Base-by-base conservation (phyloP, 2,113 vertebrate genomes). In the Pyrgilauda ruficollis region DNA sequence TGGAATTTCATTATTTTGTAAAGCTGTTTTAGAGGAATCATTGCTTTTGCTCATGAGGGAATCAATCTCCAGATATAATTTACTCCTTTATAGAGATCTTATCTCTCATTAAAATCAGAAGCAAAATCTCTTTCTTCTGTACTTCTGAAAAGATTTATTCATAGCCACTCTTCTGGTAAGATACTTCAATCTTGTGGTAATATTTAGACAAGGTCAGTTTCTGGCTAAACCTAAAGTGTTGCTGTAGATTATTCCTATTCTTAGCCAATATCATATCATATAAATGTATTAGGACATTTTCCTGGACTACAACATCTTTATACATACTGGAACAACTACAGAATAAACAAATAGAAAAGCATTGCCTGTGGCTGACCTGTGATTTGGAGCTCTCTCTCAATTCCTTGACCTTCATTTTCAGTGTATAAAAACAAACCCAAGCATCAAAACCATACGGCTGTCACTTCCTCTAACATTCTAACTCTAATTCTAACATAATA, bases 331-430 rank as follows among this genome's bases (percentile, higher is more conserved):
- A 97, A 87, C 44, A 72, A 66, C 84, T 81, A 77, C 59, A 95
- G 91, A 95, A 83, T 66, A 95, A 97, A 97, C 63, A 96, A 94
- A 85, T 21, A 31, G 81, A 84, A 95, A 93, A 77, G 33, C 67
- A 76, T 83, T 94, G 73, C 66, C 76, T 62, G 73, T 73, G 75
- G 73, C 72, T 91, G 79, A 95, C 82, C 82, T 68, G 33, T 56
- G 46, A 93, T 90, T 92, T 91, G 76, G 89, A 94, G 16, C 59
- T 77, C 58, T 53, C 35, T 68, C 72, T 87, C 61, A 63, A 33
- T 75, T 84, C 46, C 69, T 76, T 76, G 69, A 87, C 66, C 46
- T 95, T 72, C 49, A 43, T 87, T 92, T 92, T 80, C 62, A 79
- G 56, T 30, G 37, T 50, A 79, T 53, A 47, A 91, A 95, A 88